Conservation (phyloP, 2,888 invertebrate genomes). For the Rhamphomyia laevipes region DNA sequence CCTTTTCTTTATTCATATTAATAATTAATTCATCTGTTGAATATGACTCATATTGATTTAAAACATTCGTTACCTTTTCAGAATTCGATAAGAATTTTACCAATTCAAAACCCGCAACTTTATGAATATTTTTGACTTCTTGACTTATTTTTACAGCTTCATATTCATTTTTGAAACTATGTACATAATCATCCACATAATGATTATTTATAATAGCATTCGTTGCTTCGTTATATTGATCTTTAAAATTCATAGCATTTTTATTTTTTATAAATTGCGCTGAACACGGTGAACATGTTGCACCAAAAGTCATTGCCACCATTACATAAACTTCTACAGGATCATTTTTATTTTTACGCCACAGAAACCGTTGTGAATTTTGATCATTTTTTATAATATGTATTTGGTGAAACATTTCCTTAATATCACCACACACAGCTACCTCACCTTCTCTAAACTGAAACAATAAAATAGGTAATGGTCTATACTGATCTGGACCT, state of each 20-base stretch:
- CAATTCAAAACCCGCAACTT: conserved; percentile 10
- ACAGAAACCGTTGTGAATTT: conserved; percentile 23
- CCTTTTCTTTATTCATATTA: conserved; percentile 1
- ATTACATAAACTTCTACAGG: conserved; percentile 13
- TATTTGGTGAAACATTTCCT: conserved; percentile 22
- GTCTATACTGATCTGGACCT: conserved; percentile 25
- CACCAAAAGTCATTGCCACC: conserved; percentile 18
- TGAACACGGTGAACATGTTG: no score
- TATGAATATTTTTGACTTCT: conserved; percentile 8
- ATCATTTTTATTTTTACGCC: conserved; percentile 9
- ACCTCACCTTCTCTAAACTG: conserved; percentile 25
- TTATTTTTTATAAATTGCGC: conserved; percentile 15
- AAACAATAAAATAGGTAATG: conserved; percentile 25
- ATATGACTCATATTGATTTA: neutral
- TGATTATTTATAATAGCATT: conserved; percentile 11
- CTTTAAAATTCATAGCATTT: conserved; percentile 9
- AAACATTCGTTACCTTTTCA: neutral
- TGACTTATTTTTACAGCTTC: conserved; percentile 7
- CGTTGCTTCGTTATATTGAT: conserved; percentile 8
- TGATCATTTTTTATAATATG: conserved; percentile 20
- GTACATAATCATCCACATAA: conserved; percentile 11
- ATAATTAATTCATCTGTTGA: neutral
- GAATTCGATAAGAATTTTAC: conserved; percentile 11
- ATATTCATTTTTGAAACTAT: conserved; percentile 3
- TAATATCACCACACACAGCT: conserved; percentile 23